phyloP scores from a whole-genome alignment of 92 coral and sea anemone genomes.

The Epizoanthus ramosus region DNA sequence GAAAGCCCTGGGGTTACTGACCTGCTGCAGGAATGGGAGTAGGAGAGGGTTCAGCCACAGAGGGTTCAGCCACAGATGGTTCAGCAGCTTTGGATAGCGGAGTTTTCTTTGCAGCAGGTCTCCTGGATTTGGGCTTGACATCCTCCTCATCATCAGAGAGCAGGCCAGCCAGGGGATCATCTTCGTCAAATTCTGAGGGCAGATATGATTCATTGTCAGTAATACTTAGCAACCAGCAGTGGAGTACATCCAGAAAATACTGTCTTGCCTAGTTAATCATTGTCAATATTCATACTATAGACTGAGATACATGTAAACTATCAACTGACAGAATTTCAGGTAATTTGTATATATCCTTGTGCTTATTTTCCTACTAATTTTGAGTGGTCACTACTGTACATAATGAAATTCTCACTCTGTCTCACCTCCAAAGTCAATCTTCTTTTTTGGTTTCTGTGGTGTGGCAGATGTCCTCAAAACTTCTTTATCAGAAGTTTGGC shows the following conservation, averaged over 20 bases:
- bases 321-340: no score
- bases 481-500: slow-evolving; percentile 20
- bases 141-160: slow-evolving; percentile 79
- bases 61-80: not conserved
- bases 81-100: slow-evolving; percentile 8
- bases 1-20: not conserved
- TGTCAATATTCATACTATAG: no score
- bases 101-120: slow-evolving; percentile 41
- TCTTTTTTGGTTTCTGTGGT: slow-evolving; percentile 59
- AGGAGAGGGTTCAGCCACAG: not conserved
- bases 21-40: slow-evolving; percentile 10
- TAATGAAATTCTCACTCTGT: not conserved
- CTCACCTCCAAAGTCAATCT: slow-evolving; percentile 56
- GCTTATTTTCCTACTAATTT: no score
- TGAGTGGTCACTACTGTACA: no score
- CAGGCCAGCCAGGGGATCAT: slow-evolving; percentile 90
- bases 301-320: no score
- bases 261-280: no score
- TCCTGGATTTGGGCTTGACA: slow-evolving; percentile 62
- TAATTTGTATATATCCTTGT: no score
- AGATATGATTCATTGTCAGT: no score
- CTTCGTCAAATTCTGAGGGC: slow-evolving; percentile 82
- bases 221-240: no score
- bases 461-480: slow-evolving; percentile 5
- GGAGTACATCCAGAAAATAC: no score